Base-by-base conservation (phyloP, 35 echinoderm and acorn worm genomes). In the Acanthaster planci region DNA sequence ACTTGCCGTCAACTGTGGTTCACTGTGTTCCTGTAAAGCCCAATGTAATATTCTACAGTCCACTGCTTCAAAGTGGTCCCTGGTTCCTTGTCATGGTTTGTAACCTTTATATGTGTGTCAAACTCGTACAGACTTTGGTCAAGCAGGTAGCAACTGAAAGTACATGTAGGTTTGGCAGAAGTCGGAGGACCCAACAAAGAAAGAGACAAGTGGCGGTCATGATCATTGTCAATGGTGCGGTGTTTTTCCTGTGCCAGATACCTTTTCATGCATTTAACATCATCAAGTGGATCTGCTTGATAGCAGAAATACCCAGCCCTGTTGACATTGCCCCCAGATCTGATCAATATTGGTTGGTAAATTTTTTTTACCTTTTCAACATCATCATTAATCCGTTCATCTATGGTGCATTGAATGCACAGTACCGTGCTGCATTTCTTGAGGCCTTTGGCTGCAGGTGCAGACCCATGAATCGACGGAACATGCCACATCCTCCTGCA, bases 31-130 rank as follows among this genome's bases (percentile, higher is more conserved):
- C 81, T 0, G 1, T 83, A 37, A 15, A 1, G 9, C 30, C 53
- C 19, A 17, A 21, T 5, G 16, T 83, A 2, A 21, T 2, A 37
- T 8, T 37, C 27, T 18, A 56, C 19, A 4, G 0, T 32, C 29
- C n/a, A 58, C 22, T 31, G 18, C 19, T 83, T 7, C 8, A 12
- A 12, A 37, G 29, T 10, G 21, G 56, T 38, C 1, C 38, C 0
- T 53, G 52, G 36, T 1, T 55, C 18, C 0, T 82, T 23, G 12
- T 17, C 18, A 15, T 81, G 18, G 32, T 81, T 26, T 7, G 8
- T 18, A 83, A 83, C 81, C 2, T 83, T 21, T 59, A 37, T 19
- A 83, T 83, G 81, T 83, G 31, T 40, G 81, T 26, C 9, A 1
- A 35, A 36, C 56, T 83, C n/a, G 56, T 83, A n/a, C 35, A 38